phyloP scores from a whole-genome alignment of 2,113 vertebrate species.

The Microcebus ravelobensis region DNA sequence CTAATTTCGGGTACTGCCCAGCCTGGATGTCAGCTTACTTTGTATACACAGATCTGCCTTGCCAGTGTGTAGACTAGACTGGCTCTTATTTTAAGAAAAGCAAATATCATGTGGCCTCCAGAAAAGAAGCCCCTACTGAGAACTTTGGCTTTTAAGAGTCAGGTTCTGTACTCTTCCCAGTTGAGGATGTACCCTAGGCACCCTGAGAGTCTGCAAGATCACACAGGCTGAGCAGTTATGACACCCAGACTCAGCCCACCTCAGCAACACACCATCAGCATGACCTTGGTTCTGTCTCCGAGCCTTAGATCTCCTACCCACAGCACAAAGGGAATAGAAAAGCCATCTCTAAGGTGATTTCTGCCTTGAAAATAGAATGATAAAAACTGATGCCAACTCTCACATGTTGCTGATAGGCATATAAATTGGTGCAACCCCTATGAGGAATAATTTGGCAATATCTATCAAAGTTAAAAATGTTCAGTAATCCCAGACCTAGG shows the following conservation, averaged over 20 bases:
- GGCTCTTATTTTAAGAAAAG: background rate
- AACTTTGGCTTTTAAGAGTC: background rate
- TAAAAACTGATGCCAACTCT: background rate
- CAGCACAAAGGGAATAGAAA: background rate
- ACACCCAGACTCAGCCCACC: background rate
- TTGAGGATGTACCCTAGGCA: background rate
- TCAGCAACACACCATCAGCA: background rate
- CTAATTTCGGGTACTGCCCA: background rate
- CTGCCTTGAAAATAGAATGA: background rate
- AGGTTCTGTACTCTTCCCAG: background rate
- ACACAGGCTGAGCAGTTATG: background rate
- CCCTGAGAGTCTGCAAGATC: background rate
- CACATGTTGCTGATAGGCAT: background rate
- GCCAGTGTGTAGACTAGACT: background rate
- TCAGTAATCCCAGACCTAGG: background rate
- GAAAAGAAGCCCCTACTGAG: background rate
- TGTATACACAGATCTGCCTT: background rate
- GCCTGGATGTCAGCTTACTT: background rate
- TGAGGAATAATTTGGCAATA: background rate
- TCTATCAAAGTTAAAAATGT: slow-evolving; percentile 17
- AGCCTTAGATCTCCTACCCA: background rate
- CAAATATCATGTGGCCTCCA: background rate
- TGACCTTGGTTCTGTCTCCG: background rate
- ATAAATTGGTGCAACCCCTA: background rate
- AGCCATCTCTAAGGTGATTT: background rate